Conservation (phyloP, 2,797 vertebrate species). For the Etheostoma nigrum region DNA sequence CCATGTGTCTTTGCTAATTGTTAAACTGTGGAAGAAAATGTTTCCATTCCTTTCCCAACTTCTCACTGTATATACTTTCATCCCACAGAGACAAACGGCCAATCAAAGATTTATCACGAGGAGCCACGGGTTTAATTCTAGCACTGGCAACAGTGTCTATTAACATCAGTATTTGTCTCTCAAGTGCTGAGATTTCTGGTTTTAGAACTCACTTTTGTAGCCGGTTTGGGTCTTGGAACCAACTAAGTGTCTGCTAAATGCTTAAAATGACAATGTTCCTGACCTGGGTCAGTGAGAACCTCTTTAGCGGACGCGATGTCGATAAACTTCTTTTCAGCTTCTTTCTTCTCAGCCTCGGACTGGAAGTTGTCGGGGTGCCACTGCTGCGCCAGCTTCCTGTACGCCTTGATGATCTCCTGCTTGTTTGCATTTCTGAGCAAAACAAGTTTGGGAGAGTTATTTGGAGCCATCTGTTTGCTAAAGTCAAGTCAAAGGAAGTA, state of each 20-base stretch:
- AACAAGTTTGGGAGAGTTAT: not conserved
- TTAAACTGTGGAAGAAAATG: not conserved
- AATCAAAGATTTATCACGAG: too few species aligned
- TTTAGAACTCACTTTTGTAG: too few species aligned
- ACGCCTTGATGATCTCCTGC: conserved; percentile 91
- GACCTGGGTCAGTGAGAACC: conserved; percentile 90
- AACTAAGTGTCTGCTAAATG: not conserved
- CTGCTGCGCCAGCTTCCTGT: conserved; percentile 90
- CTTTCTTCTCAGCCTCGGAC: conserved; percentile 87
- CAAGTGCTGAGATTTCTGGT: too few species aligned
- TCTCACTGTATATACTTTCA: too few species aligned
- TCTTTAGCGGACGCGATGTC: conserved; percentile 91
- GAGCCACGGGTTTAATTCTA: too few species aligned
- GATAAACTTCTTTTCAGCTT: conserved; percentile 90
- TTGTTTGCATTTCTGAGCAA: conserved; percentile 86
- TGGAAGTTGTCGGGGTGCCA: conserved; percentile 93
- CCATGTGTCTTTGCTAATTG: not conserved
- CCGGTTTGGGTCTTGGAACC: too few species aligned
- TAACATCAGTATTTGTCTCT: too few species aligned
- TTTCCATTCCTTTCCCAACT: too few species aligned
- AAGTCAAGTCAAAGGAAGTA: not conserved
- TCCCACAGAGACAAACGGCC: too few species aligned
- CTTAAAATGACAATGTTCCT: conserved; percentile 17
- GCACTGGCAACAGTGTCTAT: too few species aligned
- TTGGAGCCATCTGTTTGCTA: not conserved